Base-by-base conservation (phyloP, 2,113 vertebrate species). In the Albula glossodonta region DNA sequence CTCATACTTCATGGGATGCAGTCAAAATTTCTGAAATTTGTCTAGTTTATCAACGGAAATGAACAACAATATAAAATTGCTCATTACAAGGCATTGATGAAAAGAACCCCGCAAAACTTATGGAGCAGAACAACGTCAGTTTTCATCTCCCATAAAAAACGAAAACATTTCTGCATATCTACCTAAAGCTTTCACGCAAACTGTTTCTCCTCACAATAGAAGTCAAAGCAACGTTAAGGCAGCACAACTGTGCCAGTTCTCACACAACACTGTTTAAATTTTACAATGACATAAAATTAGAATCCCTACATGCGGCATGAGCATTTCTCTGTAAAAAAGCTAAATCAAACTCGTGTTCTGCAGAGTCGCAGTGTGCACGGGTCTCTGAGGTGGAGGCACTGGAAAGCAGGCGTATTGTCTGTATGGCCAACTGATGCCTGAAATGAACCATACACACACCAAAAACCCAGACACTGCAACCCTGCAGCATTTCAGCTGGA, bases 1-100 rank as follows among this genome's bases (percentile, higher is more conserved):
- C 79, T 50, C 80, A 80, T 87, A 86, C 85, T 86, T 86, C 88
- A 89, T 79, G 84, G 83, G 83, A 22, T 88, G 86, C 90, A 91
- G 92, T 93, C 86, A 92, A 91, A 82, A 84, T 84, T 87, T 84
- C 63, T 66, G 60, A 70, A 17, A 31, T 22, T 53, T 31, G 77
- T 51, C 11, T 25, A 74, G 79, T 60, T 57, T 5, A 82, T 63
- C 74, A 82, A 50, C 51, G 22, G 53, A 7, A 53, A 83, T 0
- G 31, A 83, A 70, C 6, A 83, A 31, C 41, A 49, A 49, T 51
- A 48, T 2, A 48, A 80, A 19, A 66, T 22, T 22, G 17, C 79
- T 50, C 79, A 50, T 19, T 50, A 50, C 6, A 51, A 50, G 12
- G 13, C 48, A 51, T 8, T 51, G 25, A 31, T 25, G 51, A 51